Evolutionary conservation across 2,113 vertebrate genomes (phyloP).

Genomic region (Brevimyrus niger): DNA sequence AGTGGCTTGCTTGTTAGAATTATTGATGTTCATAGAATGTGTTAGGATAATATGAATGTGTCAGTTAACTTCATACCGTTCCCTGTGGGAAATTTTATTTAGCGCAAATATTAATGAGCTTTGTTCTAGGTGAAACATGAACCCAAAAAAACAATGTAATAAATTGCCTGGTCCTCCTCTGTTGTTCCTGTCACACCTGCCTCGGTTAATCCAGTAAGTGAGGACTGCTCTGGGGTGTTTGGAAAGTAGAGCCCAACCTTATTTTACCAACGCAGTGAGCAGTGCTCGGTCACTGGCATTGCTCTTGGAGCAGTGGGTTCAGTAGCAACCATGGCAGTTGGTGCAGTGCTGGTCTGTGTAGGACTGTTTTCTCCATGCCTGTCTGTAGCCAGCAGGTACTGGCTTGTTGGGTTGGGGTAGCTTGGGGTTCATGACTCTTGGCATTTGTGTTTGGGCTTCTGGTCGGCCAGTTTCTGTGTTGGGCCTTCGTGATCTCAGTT

Average conservation of each 20-base stretch:
- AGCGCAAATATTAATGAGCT: neutral
- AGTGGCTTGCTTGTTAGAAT: neutral
- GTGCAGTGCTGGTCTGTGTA: neutral
- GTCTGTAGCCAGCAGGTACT: neutral
- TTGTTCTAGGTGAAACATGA: neutral
- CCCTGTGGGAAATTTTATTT: neutral
- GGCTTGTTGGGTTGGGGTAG: neutral
- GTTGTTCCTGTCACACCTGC: neutral
- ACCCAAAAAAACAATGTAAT: neutral
- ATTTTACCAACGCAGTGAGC: neutral
- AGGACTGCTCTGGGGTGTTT: neutral
- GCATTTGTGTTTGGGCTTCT: neutral
- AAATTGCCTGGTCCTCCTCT: neutral
- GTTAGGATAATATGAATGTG: neutral
- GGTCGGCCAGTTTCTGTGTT: neutral
- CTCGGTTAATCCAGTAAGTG: neutral
- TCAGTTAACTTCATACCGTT: neutral
- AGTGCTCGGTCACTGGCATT: neutral
- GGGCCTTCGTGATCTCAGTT: neutral
- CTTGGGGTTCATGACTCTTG: neutral
- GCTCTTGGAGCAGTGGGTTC: neutral
- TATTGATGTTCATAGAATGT: neutral
- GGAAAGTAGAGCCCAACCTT: neutral
- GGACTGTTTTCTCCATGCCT: neutral
- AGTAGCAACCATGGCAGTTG: neutral